Evolutionary conservation across 2,113 vertebrate genomes (phyloP).

Genomic region (Poecilia latipinna): DNA sequence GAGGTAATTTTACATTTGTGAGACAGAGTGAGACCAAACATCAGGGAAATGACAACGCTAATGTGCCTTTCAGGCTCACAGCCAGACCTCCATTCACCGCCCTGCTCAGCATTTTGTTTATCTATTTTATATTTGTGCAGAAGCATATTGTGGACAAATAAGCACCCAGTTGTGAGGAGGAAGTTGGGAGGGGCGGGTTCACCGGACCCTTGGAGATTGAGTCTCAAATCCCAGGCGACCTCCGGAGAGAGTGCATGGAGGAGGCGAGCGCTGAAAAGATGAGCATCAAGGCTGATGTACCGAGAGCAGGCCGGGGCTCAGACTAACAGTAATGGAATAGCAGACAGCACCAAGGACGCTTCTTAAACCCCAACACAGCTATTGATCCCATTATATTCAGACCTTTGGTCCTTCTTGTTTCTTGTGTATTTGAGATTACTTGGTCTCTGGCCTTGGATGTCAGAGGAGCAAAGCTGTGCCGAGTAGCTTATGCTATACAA

Average conservation of each 20-base stretch:
- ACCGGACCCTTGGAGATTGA: slow-evolving; percentile 28
- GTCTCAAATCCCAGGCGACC: slow-evolving; percentile 61
- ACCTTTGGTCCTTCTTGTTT: slow-evolving; percentile 42
- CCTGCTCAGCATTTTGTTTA: slow-evolving; percentile 26
- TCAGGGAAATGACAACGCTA: slow-evolving; percentile 35
- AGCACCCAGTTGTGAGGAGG: slow-evolving; percentile 24
- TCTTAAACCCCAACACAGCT: slow-evolving; percentile 56
- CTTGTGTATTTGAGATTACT: slow-evolving; percentile 45
- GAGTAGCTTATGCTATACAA: slow-evolving; percentile 27
- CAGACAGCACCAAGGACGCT: slow-evolving; percentile 44
- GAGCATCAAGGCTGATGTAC: slow-evolving; percentile 35
- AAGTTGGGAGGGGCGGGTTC: neutral
- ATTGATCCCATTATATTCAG: slow-evolving; percentile 60
- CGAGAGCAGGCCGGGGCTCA: slow-evolving; percentile 23
- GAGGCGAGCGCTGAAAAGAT: slow-evolving; percentile 29
- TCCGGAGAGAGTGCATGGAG: slow-evolving; percentile 36
- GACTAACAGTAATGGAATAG: slow-evolving; percentile 51
- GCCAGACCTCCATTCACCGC: slow-evolving; percentile 2
- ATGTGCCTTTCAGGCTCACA: slow-evolving; percentile 30
- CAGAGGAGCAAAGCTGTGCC: slow-evolving; percentile 43
- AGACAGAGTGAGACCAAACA: slow-evolving; percentile 25
- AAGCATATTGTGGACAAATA: slow-evolving; percentile 54
- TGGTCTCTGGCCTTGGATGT: slow-evolving; percentile 55
- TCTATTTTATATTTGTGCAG: slow-evolving; percentile 26
- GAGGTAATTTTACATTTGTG: slow-evolving; percentile 38